phyloP scores from a whole-genome alignment of 2,888 invertebrate species.

The Patella ulyssiponensis region DNA sequence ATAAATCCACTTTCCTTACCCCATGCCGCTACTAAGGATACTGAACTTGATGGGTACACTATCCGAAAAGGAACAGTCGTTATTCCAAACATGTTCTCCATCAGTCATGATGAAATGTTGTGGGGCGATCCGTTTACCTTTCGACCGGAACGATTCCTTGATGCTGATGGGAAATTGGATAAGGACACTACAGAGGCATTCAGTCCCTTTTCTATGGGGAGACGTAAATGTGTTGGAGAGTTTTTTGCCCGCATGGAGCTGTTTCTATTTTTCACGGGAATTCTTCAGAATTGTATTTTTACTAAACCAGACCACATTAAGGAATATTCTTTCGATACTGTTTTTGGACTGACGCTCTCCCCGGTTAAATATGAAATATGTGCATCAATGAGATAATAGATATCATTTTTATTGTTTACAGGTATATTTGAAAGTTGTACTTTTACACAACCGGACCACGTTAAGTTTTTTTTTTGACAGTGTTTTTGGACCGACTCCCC shows the following conservation, averaged over 20 bases:
- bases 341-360: conserved; percentile 23
- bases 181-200: conserved; percentile 31
- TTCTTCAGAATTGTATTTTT: conserved; percentile 45
- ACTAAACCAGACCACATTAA: conserved; percentile 5
- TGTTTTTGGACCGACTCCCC: too few species aligned
- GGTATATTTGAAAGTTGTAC: too few species aligned
- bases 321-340: conserved; percentile 8
- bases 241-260: conserved; percentile 49
- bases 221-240: conserved; percentile 55
- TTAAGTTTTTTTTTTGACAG: too few species aligned
- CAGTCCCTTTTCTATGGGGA: conserved; percentile 46
- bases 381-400: neutral
- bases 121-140: conserved; percentile 39
- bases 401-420: too few species aligned
- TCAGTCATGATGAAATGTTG: conserved; percentile 23
- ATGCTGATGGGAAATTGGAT: conserved; percentile 21
- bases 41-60: conserved; percentile 30
- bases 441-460: too few species aligned
- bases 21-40: conserved; percentile 41
- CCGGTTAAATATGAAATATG: conserved; percentile 18
- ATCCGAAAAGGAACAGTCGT: conserved; percentile 39
- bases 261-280: conserved; percentile 43
- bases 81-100: conserved; percentile 30
- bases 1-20: conserved; percentile 50
- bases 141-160: conserved; percentile 35